Percentiles rank a stretch among this genome's conserved stretches.
Evolutionary conservation across 2,888 invertebrate genomes (phyloP).

Genomic region (Tachina lurida): DNA sequence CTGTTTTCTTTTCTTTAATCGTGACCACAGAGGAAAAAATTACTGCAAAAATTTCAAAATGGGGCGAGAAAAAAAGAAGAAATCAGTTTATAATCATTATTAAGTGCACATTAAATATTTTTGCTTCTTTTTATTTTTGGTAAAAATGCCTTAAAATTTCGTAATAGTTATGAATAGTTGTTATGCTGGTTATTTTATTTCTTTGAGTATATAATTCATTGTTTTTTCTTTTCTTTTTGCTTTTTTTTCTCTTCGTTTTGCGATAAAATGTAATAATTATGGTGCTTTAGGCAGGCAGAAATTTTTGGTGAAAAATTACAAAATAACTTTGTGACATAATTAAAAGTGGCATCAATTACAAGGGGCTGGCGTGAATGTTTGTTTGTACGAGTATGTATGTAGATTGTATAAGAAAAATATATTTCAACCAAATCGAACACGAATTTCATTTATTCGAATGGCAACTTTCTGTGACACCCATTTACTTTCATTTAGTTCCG

Average conservation of each 20-base stretch:
- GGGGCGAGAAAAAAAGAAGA: slow-evolving; percentile 36
- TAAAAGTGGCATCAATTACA: slow-evolving; percentile 70
- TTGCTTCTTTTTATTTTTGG: slow-evolving; percentile 31
- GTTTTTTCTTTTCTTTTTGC: slow-evolving; percentile 31
- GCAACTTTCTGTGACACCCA: slow-evolving; percentile 30
- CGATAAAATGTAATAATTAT: slow-evolving; percentile 66
- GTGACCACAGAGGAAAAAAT: slow-evolving; percentile 60
- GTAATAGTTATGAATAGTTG: slow-evolving; percentile 73
- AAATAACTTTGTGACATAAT: slow-evolving; percentile 71
- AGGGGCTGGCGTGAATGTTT: slow-evolving; percentile 48
- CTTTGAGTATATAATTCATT: slow-evolving; percentile 67
- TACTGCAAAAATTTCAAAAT: slow-evolving; percentile 41
- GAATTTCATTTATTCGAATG: slow-evolving; percentile 1
- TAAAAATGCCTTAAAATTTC: slow-evolving; percentile 71
- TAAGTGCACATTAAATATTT: slow-evolving; percentile 65
- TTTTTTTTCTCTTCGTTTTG: slow-evolving; percentile 66
- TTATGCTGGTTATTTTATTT: slow-evolving; percentile 70
- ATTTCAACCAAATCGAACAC: slow-evolving; percentile 27
- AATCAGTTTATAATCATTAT: slow-evolving; percentile 69
- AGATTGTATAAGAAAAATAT: slow-evolving; percentile 3
- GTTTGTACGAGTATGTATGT: too few relatives aligned
- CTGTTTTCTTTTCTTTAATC: slow-evolving; percentile 33
- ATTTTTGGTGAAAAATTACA: slow-evolving; percentile 70
- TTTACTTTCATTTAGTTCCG: too few relatives aligned
- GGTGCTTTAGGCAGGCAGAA: slow-evolving; percentile 68